Percentiles rank a stretch among this genome's conserved stretches.
phyloP scores from a whole-genome alignment of 2,113 vertebrate genomes.

The Elgaria multicarinata region DNA sequence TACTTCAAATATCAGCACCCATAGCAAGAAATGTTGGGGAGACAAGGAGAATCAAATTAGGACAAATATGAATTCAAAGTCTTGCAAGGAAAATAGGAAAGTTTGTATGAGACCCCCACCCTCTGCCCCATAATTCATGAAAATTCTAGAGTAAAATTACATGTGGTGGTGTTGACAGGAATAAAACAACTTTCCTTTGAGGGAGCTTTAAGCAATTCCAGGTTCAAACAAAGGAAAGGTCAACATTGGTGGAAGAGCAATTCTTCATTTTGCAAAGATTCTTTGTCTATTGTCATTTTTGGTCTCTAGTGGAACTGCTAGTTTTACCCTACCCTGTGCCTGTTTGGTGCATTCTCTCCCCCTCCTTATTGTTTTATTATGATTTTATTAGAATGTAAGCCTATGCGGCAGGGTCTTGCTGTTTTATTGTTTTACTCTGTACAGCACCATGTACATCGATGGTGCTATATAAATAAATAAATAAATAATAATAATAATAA shows the following conservation, averaged over 20 bases:
- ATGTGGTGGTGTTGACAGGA: too few relatives aligned
- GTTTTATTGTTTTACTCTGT: too few relatives aligned
- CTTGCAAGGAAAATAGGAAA: background rate
- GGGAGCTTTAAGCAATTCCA: background rate
- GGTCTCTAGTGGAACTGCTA: background rate
- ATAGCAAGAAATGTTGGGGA: background rate
- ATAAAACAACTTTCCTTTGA: background rate
- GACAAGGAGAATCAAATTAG: background rate
- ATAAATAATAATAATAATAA: too few relatives aligned
- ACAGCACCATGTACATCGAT: too few relatives aligned
- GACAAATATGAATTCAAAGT: background rate
- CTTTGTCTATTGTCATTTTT: background rate
- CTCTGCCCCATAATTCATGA: background rate
- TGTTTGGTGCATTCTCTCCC: too few relatives aligned
- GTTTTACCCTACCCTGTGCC: too few relatives aligned
- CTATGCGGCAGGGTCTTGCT: too few relatives aligned
- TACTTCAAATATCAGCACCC: background rate
- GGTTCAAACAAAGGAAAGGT: background rate
- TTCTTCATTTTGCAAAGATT: background rate
- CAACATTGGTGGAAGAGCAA: background rate
- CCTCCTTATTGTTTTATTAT: too few relatives aligned
- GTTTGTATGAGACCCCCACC: background rate
- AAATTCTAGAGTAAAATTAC: background rate
- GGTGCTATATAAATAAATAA: too few relatives aligned
- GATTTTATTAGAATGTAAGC: too few relatives aligned